Conservation (phyloP, 2,888 invertebrate genomes). For the Endotricha flammealis region DNA sequence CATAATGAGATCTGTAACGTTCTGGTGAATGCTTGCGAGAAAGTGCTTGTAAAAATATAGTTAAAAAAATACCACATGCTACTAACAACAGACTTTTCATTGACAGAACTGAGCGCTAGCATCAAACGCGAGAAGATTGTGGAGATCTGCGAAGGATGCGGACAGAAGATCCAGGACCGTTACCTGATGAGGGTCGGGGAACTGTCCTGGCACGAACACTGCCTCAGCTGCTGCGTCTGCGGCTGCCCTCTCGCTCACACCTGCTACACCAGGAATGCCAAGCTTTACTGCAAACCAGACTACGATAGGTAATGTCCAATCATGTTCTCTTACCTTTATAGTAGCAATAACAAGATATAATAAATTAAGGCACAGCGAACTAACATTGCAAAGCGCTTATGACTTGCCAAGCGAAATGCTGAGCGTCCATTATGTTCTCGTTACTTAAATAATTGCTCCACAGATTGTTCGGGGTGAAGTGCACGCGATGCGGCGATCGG, state of each 20-base stretch:
- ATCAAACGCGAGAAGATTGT: conserved; percentile 89
- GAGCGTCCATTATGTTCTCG: conserved; percentile 23
- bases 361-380: neutral
- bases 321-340: conserved; percentile 1
- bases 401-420: conserved; percentile 36
- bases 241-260: conserved; percentile 93
- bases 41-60: too few species aligned
- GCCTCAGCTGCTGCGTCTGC: conserved; percentile 96
- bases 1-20: too few species aligned
- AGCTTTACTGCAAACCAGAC: conserved; percentile 97
- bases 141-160: conserved; percentile 96
- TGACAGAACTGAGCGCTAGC: conserved; percentile 70
- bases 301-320: conserved; percentile 90
- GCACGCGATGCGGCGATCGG: conserved; percentile 93
- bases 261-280: conserved; percentile 95
- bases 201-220: conserved; percentile 97
- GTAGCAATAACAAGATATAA: neutral
- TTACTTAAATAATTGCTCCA: conserved; percentile 39
- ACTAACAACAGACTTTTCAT: conserved; percentile 41
- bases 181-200: conserved; percentile 97
- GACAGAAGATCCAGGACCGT: conserved; percentile 95
- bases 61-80: conserved; percentile 52
- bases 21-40: too few species aligned
- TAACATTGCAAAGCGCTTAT: conserved; percentile 27
- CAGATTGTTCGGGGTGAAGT: conserved; percentile 97